Percentiles rank a stretch among this genome's conserved stretches.
These are phyloP conservation scores for Temnothorax longispinosus DNA, from an alignment of 1,140 invertebrate species.

Conservation along the genomic window DNA sequence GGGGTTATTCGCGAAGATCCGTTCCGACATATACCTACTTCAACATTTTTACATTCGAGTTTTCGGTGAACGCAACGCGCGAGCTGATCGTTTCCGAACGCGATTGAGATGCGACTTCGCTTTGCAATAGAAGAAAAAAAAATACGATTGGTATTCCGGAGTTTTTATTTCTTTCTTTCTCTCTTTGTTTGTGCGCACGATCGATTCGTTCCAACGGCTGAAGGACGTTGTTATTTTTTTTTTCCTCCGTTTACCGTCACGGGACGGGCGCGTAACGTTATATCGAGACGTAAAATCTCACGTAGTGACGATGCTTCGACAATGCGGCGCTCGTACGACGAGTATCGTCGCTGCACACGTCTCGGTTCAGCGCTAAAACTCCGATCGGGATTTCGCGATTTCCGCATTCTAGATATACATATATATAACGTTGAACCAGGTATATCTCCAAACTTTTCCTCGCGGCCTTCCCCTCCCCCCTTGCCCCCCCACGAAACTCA, in stretches of 20 bases:
- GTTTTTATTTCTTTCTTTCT: not conserved
- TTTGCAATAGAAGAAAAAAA: not conserved
- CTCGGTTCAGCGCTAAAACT: not conserved
- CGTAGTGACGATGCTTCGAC: not conserved
- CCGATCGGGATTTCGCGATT: not conserved
- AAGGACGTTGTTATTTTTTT: conserved; percentile 26
- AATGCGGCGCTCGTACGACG: not conserved
- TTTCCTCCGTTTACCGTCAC: not conserved
- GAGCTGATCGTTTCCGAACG: not conserved
- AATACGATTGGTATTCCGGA: not conserved
- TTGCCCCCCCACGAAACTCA: conserved; percentile 60
- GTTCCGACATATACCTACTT: conserved; percentile 74
- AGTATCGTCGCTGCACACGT: not conserved
- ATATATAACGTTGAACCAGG: conserved; percentile 64
- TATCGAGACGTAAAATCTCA: not conserved
- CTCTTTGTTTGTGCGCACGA: not conserved
- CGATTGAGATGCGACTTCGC: conserved; percentile 23
- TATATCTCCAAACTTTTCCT: conserved; percentile 75
- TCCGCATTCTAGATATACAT: not conserved
- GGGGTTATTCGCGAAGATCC: conserved; percentile 66
- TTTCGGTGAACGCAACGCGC: conserved; percentile 38
- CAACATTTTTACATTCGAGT: conserved; percentile 61
- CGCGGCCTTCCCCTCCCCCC: conserved; percentile 38
- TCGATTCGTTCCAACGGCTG: not conserved
- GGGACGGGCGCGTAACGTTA: not conserved